Evolutionary conservation across 2,113 vertebrate species (phyloP), one percentile per base, ranked within the genome.

Genomic region (Sinocyclocheilus rhinocerous): DNA sequence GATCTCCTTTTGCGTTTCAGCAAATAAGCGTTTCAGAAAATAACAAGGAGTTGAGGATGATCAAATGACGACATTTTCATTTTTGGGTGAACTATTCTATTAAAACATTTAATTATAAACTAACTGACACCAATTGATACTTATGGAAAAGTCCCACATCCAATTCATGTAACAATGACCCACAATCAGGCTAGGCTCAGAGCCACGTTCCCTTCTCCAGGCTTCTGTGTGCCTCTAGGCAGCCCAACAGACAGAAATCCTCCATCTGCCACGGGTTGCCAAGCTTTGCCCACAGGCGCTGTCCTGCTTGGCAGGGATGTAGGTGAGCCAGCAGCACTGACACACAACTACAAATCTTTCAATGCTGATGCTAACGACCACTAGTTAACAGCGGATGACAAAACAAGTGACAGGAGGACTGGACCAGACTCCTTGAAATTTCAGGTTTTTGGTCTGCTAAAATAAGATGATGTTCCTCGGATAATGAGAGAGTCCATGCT

Each of bases 221-320:
- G 65, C 52, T 50, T 79, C 50, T 48, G 24, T 33, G 36, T 11
- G 84, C 87, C 87, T 83, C 79, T 65, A 88, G 75, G 67, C 84
- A 88, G 63, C 48, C 87, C 84, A 20, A 22, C 12, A 78, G 79
- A 29, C 80, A 85, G 48, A 82, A 73, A 85, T 83, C 57, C 79
- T 88, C 79, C 87, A 88, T 88, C 87, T 82, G 87, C 86, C 73
- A 22, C 11, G 8, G 6, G 57, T 26, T 85, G 67, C 69, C 84
- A 89, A 87, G 79, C 88, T 84, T 87, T 88, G 88, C 90, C 91
- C 89, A 84, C 45, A 69, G 87, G 90, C 90, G 67, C 82, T 93
- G 91, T 79, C 90, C 92, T 82, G 87, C 65, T 92, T 92, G 93
- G 93, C 91, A 91, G 75, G 42, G 81, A 80, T 15, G 8, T 83